Evolutionary conservation across 2,888 invertebrate genomes (phyloP).

Genomic region (Pinctada fucata): DNA sequence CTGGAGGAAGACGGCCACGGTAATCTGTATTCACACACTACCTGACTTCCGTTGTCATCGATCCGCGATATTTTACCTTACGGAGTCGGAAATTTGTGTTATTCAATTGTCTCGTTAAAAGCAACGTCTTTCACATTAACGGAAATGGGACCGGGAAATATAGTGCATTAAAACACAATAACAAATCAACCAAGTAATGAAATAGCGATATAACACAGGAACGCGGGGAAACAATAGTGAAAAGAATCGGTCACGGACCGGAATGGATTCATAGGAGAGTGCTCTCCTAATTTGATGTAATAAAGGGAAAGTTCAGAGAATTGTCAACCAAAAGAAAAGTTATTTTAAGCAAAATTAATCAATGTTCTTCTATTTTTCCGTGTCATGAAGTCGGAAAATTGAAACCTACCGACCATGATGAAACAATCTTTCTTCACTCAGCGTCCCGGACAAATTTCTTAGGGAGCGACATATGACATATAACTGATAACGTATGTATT

Average conservation of each 20-base stretch:
- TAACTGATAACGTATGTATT: too few species aligned
- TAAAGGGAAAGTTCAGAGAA: slow-evolving; percentile 22
- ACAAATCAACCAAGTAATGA: slow-evolving; percentile 22
- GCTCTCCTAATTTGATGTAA: slow-evolving; percentile 19
- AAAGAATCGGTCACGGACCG: slow-evolving; percentile 10
- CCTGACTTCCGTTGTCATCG: slow-evolving; percentile 15
- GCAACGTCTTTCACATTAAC: slow-evolving; percentile 36
- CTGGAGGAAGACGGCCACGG: not conserved
- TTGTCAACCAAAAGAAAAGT: slow-evolving; percentile 11
- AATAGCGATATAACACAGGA: slow-evolving; percentile 24
- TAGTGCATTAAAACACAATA: slow-evolving; percentile 39
- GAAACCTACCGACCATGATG: not conserved
- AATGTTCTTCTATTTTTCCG: slow-evolving; percentile 27
- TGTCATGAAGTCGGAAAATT: slow-evolving; percentile 3
- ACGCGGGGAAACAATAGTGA: slow-evolving; percentile 16
- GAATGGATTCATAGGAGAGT: slow-evolving; percentile 11
- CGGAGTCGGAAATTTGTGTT: slow-evolving; percentile 42
- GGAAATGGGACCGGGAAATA: slow-evolving; percentile 39
- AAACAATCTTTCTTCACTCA: not conserved
- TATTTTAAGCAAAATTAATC: slow-evolving; percentile 29
- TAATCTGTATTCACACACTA: not conserved
- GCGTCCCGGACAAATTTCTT: not conserved
- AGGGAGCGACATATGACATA: not conserved
- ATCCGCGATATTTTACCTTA: slow-evolving; percentile 35
- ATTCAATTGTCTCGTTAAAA: slow-evolving; percentile 42